phyloP scores from a whole-genome alignment of 2,113 vertebrate species.

The Mobula birostris region DNA sequence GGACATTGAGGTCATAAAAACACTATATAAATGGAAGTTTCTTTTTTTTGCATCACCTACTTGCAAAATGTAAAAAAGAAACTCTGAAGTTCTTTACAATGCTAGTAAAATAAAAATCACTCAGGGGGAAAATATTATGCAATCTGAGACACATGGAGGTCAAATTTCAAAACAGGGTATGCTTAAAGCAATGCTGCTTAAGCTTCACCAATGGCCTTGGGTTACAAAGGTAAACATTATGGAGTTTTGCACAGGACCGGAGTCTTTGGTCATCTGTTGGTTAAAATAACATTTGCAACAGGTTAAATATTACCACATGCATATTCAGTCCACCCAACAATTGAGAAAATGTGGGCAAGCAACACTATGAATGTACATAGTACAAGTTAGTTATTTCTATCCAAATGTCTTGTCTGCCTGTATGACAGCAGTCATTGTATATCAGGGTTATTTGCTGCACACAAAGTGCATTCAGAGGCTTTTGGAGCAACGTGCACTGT shows the following conservation, averaged over 20 bases:
- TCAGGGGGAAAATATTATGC: neutral
- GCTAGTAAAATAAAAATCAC: neutral
- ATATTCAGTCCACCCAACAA: neutral
- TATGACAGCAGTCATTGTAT: neutral
- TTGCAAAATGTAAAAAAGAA: neutral
- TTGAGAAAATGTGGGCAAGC: neutral
- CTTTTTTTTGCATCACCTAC: neutral
- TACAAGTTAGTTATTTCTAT: neutral
- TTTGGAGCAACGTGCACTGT: too few species aligned
- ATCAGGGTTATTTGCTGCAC: neutral
- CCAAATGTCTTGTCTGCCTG: neutral
- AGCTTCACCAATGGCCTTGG: neutral
- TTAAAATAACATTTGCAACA: neutral
- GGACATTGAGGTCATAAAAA: neutral
- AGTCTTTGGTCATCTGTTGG: neutral
- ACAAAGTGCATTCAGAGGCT: neutral
- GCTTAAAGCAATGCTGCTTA: neutral
- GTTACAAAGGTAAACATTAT: neutral
- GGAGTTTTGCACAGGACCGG: neutral
- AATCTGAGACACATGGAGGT: neutral
- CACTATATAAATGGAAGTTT: neutral
- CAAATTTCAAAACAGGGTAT: neutral
- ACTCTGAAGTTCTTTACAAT: neutral
- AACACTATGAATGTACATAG: neutral
- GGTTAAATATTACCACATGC: slow-evolving; percentile 1